These are phyloP conservation scores for Entosphenus tridentatus DNA, from an alignment of 2,113 vertebrate genomes.

Conservation along the genomic window DNA sequence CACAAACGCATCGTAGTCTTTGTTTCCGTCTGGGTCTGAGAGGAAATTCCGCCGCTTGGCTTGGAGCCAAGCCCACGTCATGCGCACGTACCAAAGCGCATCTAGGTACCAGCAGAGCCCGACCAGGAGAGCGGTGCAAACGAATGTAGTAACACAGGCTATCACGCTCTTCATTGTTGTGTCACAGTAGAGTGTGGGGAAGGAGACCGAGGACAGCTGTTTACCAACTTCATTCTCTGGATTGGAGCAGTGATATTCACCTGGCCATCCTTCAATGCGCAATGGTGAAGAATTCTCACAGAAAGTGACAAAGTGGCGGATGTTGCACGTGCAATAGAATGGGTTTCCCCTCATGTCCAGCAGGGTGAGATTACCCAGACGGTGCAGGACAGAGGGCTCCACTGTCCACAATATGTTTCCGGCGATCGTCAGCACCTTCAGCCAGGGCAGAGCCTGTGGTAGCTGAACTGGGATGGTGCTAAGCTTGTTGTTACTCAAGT, in stretches of 20 bases:
- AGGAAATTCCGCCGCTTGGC: slow-evolving; percentile 37
- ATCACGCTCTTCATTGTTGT: slow-evolving; percentile 20
- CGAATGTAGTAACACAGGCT: slow-evolving; percentile 20
- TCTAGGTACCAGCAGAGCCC: slow-evolving; percentile 29
- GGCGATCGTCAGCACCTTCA: slow-evolving; percentile 21
- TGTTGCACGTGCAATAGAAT: slow-evolving; percentile 53
- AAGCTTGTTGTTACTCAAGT: slow-evolving; percentile 21
- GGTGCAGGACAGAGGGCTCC: slow-evolving; percentile 20
- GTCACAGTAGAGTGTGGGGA: slow-evolving; percentile 31
- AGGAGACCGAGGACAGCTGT: slow-evolving; percentile 14
- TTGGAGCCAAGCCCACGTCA: slow-evolving; percentile 57
- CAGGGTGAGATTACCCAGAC: slow-evolving; percentile 20
- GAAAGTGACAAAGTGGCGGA: slow-evolving; percentile 28
- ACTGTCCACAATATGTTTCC: slow-evolving; percentile 36
- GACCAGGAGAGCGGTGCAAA: slow-evolving; percentile 13
- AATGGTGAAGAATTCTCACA: slow-evolving; percentile 5
- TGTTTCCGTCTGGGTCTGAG: slow-evolving; percentile 6
- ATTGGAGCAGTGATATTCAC: slow-evolving; percentile 39
- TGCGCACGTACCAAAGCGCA: slow-evolving; percentile 46
- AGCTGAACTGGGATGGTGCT: not conserved
- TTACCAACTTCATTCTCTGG: slow-evolving; percentile 27
- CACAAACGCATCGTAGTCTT: slow-evolving; percentile 49
- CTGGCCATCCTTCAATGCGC: slow-evolving; percentile 21
- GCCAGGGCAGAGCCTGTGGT: not conserved
- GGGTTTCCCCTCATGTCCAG: slow-evolving; percentile 39